Base-by-base conservation (phyloP, 2,888 invertebrate species). In the Platypus cylindrus region DNA sequence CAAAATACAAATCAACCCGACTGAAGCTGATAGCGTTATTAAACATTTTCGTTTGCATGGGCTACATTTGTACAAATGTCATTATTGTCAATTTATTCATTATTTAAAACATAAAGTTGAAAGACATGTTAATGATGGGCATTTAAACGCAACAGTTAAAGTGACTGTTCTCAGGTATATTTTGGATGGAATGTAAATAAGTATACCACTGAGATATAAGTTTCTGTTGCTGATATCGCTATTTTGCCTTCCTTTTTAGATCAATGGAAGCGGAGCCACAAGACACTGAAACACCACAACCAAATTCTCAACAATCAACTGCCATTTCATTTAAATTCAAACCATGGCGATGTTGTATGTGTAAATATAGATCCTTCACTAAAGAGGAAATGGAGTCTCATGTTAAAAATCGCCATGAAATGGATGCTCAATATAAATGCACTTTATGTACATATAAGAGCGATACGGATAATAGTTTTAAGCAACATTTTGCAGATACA, bases 1-100 rank as follows among this genome's bases (percentile, higher is more conserved):
- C 55, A 68, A 71, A 13, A 61, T 65, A 8, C 62, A 68, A 38
- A 63, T 72, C 29, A 60, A 63, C 8, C 60, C 71, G 24, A 32
- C 47, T 3, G 54, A 54, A 26, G 45, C 50, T 3, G 56, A 56
- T 17, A 44, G 26, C 23, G 40, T 85, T 36, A 58, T 78, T 8
- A 65, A 70, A 30, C 89, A 89, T 59, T 65, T 86, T 39, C 74
- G 76, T 51, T 71, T 79, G 62, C 87, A 89, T 59, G 82, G 81
- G 43, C 62, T 66, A 4, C 68, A 68, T 37, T 59, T 89, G 20
- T 84, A 74, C 58, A 78, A 77, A 46, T 89, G 86, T 58, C 68
- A 73, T 1, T 61, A 66, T 40, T 87, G 87, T 51, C 53, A 64
- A 20, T 75, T 73, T 54, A 67, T 76, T 45, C 77, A 81, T 55